These are phyloP conservation scores for Ditylenchus dipsaci DNA, from an alignment of 1,140 invertebrate genomes.

Conservation along the genomic window DNA sequence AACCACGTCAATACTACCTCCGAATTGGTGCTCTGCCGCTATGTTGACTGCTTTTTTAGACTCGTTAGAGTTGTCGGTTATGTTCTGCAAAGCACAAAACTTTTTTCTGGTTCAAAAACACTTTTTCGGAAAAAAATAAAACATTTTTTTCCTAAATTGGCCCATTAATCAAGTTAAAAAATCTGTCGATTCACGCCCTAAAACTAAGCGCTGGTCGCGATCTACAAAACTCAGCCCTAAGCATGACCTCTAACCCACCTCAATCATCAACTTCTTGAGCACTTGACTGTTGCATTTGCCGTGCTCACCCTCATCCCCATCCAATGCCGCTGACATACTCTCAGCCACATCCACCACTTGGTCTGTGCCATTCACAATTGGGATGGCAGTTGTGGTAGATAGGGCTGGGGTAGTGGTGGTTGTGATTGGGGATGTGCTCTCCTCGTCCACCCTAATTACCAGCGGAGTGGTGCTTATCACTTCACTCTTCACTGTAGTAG, in stretches of 20 bases:
- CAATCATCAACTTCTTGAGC: slow-evolving; percentile 5
- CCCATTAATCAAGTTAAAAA: too few relatives aligned
- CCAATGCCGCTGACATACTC: background rate
- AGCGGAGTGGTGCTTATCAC: background rate
- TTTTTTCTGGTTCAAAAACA: background rate
- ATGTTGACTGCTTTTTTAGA: background rate
- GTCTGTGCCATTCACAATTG: too few relatives aligned
- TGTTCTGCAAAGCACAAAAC: slow-evolving; percentile 14
- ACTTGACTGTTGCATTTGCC: slow-evolving; percentile 14
- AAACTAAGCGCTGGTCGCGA: too few relatives aligned
- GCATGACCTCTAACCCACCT: too few relatives aligned
- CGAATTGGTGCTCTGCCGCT: slow-evolving; percentile 1
- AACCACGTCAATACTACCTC: slow-evolving; percentile 5
- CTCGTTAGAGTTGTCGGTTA: slow-evolving; percentile 7
- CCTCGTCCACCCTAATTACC: background rate
- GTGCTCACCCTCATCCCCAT: background rate
- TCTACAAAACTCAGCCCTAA: too few relatives aligned
- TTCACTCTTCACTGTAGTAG: background rate
- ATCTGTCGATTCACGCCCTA: too few relatives aligned
- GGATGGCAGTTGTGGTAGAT: too few relatives aligned
- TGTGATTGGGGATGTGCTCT: too few relatives aligned
- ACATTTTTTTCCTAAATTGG: too few relatives aligned
- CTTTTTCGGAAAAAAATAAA: too few relatives aligned
- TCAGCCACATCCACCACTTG: too few relatives aligned
- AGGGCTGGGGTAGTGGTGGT: too few relatives aligned